A percentile compares a stretch with the other conserved stretches of the same genome.
These are phyloP conservation scores for Pecten maximus DNA, from an alignment of 2,888 invertebrate genomes.

Conservation along the genomic window DNA sequence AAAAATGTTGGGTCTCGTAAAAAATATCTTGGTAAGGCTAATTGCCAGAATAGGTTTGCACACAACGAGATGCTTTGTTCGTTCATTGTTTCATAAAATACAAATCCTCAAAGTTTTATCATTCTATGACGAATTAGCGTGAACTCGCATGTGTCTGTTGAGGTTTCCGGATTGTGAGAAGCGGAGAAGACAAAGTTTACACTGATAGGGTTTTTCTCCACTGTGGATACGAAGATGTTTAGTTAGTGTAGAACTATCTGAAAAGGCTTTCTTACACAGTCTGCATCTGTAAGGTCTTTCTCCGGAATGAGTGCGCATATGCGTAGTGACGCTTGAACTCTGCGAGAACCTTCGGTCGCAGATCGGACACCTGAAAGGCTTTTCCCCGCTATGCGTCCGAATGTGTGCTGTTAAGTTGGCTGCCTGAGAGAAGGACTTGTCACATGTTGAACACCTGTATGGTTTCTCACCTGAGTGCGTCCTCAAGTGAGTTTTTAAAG, in stretches of 20 bases:
- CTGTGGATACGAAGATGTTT: conserved; percentile 96
- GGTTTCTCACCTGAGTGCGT: conserved; percentile 98
- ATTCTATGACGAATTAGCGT: conserved; percentile 82
- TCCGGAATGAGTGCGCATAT: conserved; percentile 99
- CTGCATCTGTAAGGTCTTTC: conserved; percentile 97
- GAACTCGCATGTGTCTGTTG: conserved; percentile 99
- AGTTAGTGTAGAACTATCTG: conserved; percentile 98
- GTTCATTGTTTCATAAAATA: neutral
- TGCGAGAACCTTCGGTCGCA: conserved; percentile 98
- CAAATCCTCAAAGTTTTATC: neutral
- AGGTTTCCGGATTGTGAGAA: conserved; percentile 99
- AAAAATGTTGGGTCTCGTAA: no score
- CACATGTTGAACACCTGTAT: conserved; percentile 87
- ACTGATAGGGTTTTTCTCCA: conserved; percentile 95
- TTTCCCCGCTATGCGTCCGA: conserved; percentile 97
- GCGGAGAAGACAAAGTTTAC: conserved; percentile 95
- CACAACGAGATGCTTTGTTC: no score
- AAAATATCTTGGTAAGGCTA: no score
- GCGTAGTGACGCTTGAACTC: conserved; percentile 96
- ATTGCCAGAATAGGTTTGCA: no score
- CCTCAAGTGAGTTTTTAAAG: conserved; percentile 96
- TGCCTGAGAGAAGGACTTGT: conserved; percentile 98
- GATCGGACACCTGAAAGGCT: conserved; percentile 98
- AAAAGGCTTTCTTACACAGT: conserved; percentile 98
- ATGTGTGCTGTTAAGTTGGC: conserved; percentile 99